Evolutionary conservation across 2,113 vertebrate species (phyloP).

Genomic region (Centrocercus urophasianus): DNA sequence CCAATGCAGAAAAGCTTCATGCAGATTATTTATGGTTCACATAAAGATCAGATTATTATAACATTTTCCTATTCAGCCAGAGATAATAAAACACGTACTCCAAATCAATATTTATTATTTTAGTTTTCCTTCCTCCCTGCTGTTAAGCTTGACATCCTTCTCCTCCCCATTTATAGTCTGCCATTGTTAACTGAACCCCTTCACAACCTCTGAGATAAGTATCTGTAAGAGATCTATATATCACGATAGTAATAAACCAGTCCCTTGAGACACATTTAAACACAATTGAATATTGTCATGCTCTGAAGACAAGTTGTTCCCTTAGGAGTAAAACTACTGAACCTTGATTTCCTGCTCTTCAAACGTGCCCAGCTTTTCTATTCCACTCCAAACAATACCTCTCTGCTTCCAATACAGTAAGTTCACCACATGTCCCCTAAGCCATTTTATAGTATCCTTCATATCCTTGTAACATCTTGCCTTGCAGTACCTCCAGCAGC

Average conservation of each 20-base stretch:
- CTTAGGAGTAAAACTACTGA: conserved; percentile 42
- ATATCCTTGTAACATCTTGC: not conserved
- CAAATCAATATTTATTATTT: conserved; percentile 72
- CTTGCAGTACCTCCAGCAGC: not conserved
- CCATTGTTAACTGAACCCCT: conserved; percentile 33
- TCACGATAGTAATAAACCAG: conserved; percentile 46
- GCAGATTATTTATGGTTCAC: conserved; percentile 40
- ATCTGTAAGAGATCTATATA: conserved; percentile 39
- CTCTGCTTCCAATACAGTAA: not conserved
- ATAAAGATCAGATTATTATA: conserved; percentile 48
- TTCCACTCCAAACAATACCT: not conserved
- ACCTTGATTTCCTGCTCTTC: conserved; percentile 49
- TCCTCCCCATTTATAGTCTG: conserved; percentile 53
- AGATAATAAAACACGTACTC: conserved; percentile 45
- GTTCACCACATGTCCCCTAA: not conserved
- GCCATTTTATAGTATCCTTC: not conserved
- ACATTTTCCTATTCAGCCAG: conserved; percentile 47
- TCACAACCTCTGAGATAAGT: not conserved
- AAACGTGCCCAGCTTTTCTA: not conserved
- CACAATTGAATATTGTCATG: conserved; percentile 27
- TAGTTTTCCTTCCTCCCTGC: conserved; percentile 51
- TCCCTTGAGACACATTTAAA: conserved; percentile 28
- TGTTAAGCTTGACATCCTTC: conserved; percentile 45
- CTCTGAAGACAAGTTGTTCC: conserved; percentile 50
- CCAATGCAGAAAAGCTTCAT: not conserved